Evolutionary conservation across 2,113 vertebrate genomes (phyloP).

Genomic region (Prinia subflava): DNA sequence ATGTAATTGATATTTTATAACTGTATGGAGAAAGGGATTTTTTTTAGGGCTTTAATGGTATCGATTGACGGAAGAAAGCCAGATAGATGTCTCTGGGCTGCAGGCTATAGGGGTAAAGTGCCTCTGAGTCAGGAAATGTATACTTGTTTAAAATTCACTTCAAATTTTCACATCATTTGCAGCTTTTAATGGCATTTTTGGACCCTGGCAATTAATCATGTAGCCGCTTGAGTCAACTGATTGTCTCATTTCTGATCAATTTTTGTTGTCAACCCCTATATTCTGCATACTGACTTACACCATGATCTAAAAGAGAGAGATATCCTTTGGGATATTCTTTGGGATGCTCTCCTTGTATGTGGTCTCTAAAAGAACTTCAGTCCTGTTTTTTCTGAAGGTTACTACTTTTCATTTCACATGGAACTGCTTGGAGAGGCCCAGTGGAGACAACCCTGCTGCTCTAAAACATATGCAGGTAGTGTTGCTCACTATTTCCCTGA

Average conservation of each 20-base stretch:
- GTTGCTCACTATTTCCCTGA: background rate
- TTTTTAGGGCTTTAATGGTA: slow-evolving; percentile 71
- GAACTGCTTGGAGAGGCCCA: background rate
- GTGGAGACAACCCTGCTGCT: background rate
- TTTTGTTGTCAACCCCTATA: background rate
- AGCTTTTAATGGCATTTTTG: slow-evolving; percentile 59
- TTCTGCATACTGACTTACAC: background rate
- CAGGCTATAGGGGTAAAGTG: slow-evolving; percentile 46
- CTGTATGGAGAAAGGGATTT: slow-evolving; percentile 59
- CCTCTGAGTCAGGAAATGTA: slow-evolving; percentile 53
- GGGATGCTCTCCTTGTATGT: background rate
- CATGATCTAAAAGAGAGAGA: background rate
- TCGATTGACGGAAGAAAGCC: slow-evolving; percentile 67
- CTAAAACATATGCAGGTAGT: background rate
- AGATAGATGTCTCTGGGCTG: slow-evolving; percentile 49
- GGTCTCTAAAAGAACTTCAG: background rate
- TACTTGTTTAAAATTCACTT: slow-evolving; percentile 64
- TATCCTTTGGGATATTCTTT: background rate
- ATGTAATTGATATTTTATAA: slow-evolving; percentile 80
- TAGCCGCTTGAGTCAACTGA: background rate
- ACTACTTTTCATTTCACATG: background rate
- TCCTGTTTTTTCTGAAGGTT: background rate
- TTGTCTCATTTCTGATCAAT: slow-evolving; percentile 44
- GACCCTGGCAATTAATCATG: slow-evolving; percentile 5
- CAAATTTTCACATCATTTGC: slow-evolving; percentile 65